Conservation (phyloP, 23 tunicate genomes). For the Botrylloides violaceus region DNA sequence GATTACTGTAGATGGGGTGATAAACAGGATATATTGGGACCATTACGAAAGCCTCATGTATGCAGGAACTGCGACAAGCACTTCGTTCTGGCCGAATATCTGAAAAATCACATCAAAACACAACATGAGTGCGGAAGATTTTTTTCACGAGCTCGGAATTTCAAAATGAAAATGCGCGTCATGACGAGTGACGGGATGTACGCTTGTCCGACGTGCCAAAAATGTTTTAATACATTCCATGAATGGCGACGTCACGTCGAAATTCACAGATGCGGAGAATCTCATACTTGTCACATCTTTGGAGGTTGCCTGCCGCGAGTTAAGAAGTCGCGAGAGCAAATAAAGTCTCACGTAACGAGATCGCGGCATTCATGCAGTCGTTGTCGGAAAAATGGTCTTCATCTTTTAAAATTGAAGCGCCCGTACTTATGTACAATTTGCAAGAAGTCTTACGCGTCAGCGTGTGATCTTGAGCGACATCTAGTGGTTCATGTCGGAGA, state of each 20-base stretch:
- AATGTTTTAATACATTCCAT: not conserved
- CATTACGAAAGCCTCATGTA: not conserved
- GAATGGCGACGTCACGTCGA: not conserved
- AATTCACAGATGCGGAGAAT: not conserved
- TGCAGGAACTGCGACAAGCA: not conserved
- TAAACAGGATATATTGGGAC: too few species aligned
- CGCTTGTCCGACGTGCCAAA: slow-evolving; percentile 1
- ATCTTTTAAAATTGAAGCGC: not conserved
- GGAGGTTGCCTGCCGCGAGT: not conserved
- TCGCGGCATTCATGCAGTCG: not conserved
- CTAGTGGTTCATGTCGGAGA: not conserved
- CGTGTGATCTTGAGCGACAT: not conserved
- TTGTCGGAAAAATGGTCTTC: not conserved
- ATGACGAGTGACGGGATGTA: not conserved
- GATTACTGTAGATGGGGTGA: too few species aligned
- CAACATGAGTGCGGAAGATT: not conserved
- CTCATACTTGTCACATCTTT: not conserved
- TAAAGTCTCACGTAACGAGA: not conserved
- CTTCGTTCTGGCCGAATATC: not conserved
- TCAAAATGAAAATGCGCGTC: not conserved
- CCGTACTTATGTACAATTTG: not conserved
- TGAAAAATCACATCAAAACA: not conserved
- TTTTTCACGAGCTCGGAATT: not conserved
- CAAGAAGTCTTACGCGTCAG: not conserved
- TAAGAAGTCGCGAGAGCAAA: not conserved